Evolutionary conservation across 2,888 invertebrate genomes (phyloP), one percentile per base, ranked within the genome.

Genomic region (Platynereis dumerilii): DNA sequence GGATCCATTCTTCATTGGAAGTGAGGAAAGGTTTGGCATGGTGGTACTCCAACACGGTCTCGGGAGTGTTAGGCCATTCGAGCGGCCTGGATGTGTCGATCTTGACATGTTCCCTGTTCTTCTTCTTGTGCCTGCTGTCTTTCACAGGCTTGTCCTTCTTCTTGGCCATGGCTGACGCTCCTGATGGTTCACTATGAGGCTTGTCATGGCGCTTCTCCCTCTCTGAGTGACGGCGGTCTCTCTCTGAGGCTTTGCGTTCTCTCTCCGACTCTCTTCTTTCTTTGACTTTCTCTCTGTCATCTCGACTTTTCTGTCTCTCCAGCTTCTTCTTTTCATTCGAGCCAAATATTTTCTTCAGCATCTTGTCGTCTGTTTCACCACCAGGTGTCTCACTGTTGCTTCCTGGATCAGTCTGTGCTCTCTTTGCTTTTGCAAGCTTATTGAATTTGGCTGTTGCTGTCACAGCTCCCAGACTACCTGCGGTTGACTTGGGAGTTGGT

Each of bases 1-100:
- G 29, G 12, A 73, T 63, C 73, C 73, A 73, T 59, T 73, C 73
- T 63, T 73, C 73, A 59, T 67, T 68, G 53, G 60, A 60, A 29
- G 60, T 67, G n/a, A 73, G 67, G 60, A 73, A 66, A 12, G 69
- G 67, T 52, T 69, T 71, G 27, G 58, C 29, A 60, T 71, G 73
- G 69, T 73, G 73, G 64, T 69, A 66, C 58, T 70, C 73, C 15
- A 73, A 56, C n/a, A 73, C 61, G 24, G 67, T 24, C 53, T 73
- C 73, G 2, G 73, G 73, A 5, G 71, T 71, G 42, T 64, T 56
- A 0, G 73, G 73, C 56, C 60, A 73, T 17, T 68, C 67, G 7
- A 73, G 48, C 7, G 69, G 70, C 45, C 68, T 62, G 24, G 45
- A n/a, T 17, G 27, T 24, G 42, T 61, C 61, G 17, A 61, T 48